A percentile compares a stretch with the other conserved stretches of the same genome.
Evolutionary conservation across 2,113 vertebrate species (phyloP).

Genomic region (Cyprinodon brontotheroides): DNA sequence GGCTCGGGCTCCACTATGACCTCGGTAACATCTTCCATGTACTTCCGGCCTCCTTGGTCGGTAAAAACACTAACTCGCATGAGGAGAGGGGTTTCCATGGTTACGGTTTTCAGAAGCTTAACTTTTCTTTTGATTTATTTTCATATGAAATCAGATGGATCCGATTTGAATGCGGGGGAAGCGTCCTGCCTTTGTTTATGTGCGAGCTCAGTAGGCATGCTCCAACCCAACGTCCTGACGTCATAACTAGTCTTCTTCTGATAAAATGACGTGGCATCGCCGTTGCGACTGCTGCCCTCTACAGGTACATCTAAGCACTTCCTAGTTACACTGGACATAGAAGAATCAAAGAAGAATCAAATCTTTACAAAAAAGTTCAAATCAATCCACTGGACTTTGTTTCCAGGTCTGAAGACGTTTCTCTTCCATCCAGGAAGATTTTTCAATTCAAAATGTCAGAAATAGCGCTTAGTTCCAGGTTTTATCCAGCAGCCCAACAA

Average conservation of each 20-base stretch:
- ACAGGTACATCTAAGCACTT: not conserved
- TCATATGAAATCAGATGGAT: slow-evolving; percentile 18
- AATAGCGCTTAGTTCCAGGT: no score
- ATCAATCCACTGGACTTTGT: no score
- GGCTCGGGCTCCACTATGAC: slow-evolving; percentile 90
- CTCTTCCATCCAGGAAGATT: no score
- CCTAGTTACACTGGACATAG: not conserved
- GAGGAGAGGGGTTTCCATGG: slow-evolving; percentile 84
- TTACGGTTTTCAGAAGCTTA: slow-evolving; percentile 4
- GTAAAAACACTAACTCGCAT: slow-evolving; percentile 91
- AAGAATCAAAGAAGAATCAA: no score
- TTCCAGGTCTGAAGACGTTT: no score
- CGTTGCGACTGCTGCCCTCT: slow-evolving; percentile 22
- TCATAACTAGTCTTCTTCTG: slow-evolving; percentile 35
- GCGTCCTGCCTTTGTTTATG: slow-evolving; percentile 75
- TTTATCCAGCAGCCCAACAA: no score
- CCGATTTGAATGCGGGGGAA: slow-evolving; percentile 15
- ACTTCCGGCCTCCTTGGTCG: slow-evolving; percentile 94
- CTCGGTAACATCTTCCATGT: slow-evolving; percentile 96
- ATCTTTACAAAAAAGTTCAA: no score
- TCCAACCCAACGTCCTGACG: slow-evolving; percentile 60
- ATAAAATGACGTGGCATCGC: not conserved
- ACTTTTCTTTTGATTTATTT: not conserved
- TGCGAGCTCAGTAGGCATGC: slow-evolving; percentile 74
- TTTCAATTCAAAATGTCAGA: no score